Base-by-base conservation (phyloP, 2,888 invertebrate species). In the Operophtera brumata region DNA sequence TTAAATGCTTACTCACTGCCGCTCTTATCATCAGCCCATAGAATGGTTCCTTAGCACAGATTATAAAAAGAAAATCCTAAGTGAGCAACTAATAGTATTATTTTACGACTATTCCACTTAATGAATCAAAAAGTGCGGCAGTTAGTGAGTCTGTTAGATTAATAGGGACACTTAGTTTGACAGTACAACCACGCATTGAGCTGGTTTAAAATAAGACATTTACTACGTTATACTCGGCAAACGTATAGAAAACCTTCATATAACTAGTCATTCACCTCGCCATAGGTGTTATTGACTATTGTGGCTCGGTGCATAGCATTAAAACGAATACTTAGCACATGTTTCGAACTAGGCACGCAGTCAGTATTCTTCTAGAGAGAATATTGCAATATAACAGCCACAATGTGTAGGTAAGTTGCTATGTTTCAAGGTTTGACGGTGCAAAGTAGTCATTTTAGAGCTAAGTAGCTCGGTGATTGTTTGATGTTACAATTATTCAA, bases 261-360 rank as follows among this genome's bases (percentile, higher is more conserved):
- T 7, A 43, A 7, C 7, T 8, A 35, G 36, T 36, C 14, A 1
- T 6, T 20, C 41, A 32, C 37, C 25, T 47, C 37, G 32, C 7
- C 40, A 35, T 28, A 35, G 6, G 13, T 26, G 8, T 44, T 39
- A 46, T 40, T 14, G 41, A 12, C 28, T 41, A 34, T 11, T 26
- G 47, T 30, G 26, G 1, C 6, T 6, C 25, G 6, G 8, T 8
- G 9, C 25, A 35, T 13, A 13, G 11, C 61, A 49, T 47, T 55
- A 61, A 63, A 61, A 63, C 53, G 48, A 53, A 47, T 57, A 61
- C 63, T 61, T 63, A 57, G 59, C 63, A 61, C 58, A 54, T 54
- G 43, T 58, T 44, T 28, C 1, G 13, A 43, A 44, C 43, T 43
- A 30, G 14, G 32, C 32, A 11, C 12, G 36, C 40, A 10, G 28